Evolutionary conservation across 2,113 vertebrate species (phyloP), one percentile per base, ranked within the genome.

Genomic region (Oncorhynchus clarkii): DNA sequence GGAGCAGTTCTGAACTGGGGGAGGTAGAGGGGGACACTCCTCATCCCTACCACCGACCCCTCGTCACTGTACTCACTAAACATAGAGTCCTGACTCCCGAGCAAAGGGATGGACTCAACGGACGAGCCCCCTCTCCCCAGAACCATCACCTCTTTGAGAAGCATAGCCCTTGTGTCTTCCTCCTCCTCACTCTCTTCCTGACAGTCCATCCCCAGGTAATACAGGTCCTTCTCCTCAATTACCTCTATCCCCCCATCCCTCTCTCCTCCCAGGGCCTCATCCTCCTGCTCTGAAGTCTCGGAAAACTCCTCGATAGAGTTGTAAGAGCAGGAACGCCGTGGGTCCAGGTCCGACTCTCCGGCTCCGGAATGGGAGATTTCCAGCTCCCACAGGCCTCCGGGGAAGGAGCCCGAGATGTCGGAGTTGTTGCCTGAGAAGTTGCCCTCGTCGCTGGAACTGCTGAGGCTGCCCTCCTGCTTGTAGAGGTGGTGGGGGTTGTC

Each of bases 241-340:
- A 16, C 51, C 78, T 70, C 3, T 81, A 31, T 0, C 71, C 87
- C 72, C 86, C 88, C 24, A 2, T 71, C 22, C 72, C n/a, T 49
- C 22, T 26, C 64, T 27, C 29, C 18, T 0, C 87, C 82, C 0
- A 72, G 34, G 9, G 90, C 90, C 67, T 84, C 74, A 1, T 87
- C 90, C 0, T 93, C 92, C 16, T 92, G 90, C 14, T 93, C 94
- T 0, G 87, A 92, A 4, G 93, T 88, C 84, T 96, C 94, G 0
- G 94, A 96, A 73, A 97, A 92, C n/a, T 94, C 95, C 78, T 95
- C 95, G 0, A 95, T 93, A 1, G 96, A 96, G 45, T 94, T 71
- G 81, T 89, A 86, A 81, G 90, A 90, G 90, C 93, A 78, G 83
- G 92, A 85, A 91, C 87, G 39, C 49, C 83, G 82, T 7, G 86